These are phyloP conservation scores for Agriopis aurantiaria DNA, from an alignment of 2,888 invertebrate species.

Conservation along the genomic window DNA sequence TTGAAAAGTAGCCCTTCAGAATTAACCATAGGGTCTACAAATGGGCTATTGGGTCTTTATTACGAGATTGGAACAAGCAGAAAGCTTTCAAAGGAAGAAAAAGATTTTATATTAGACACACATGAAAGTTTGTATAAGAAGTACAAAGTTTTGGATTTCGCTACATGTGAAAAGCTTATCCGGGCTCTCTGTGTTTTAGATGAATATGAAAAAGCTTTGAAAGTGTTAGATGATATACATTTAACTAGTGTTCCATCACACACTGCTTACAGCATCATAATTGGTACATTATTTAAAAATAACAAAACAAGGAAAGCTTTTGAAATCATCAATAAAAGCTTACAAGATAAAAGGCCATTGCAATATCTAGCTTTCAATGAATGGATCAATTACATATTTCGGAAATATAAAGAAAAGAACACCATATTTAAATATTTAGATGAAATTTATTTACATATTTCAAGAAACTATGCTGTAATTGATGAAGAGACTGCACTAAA, in stretches of 20 bases:
- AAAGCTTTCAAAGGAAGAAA: conserved; percentile 74
- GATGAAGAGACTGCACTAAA: conserved; percentile 61
- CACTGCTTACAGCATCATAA: conserved; percentile 81
- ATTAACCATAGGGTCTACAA: conserved; percentile 86
- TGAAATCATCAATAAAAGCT: conserved; percentile 86
- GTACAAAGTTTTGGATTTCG: conserved; percentile 86
- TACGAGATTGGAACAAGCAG: conserved; percentile 64
- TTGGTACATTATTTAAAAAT: conserved; percentile 87
- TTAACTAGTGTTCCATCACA: conserved; percentile 76
- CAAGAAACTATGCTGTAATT: conserved; percentile 72
- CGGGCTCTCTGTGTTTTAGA: conserved; percentile 88
- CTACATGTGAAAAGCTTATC: conserved; percentile 87
- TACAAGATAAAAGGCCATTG: conserved; percentile 73
- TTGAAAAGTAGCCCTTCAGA: conserved; percentile 77
- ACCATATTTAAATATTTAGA: conserved; percentile 77
- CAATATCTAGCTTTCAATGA: conserved; percentile 78
- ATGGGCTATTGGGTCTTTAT: conserved; percentile 86
- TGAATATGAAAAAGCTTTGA: conserved; percentile 88
- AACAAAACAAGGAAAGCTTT: conserved; percentile 87
- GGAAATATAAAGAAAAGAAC: conserved; percentile 68
- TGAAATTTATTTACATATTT: conserved; percentile 86
- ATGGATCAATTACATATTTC: conserved; percentile 82
- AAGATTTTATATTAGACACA: conserved; percentile 83
- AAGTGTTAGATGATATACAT: conserved; percentile 87
- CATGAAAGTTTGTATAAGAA: conserved; percentile 79